Percentiles rank a stretch among this genome's conserved stretches.
Evolutionary conservation across 2,113 vertebrate species (phyloP).

Genomic region (Pycnonotus jocosus): DNA sequence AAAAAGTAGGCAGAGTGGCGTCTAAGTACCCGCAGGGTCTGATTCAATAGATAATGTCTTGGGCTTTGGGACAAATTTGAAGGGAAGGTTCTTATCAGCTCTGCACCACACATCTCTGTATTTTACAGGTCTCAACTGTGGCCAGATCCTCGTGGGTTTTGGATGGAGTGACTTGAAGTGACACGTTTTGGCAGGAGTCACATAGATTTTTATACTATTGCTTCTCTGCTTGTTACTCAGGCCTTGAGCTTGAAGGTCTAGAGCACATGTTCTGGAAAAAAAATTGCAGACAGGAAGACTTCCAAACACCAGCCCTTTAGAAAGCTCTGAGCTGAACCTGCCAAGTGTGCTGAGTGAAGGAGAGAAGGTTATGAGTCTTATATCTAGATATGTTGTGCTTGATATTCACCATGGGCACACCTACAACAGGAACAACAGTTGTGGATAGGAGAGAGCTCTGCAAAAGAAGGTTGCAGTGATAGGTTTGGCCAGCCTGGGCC

Average conservation of each 20-base stretch:
- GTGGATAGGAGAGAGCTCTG: not conserved
- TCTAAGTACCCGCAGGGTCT: not conserved
- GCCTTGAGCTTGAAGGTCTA: not conserved
- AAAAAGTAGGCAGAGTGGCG: slow-evolving; percentile 57
- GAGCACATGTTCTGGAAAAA: not conserved
- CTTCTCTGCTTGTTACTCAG: not conserved
- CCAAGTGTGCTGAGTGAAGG: not conserved
- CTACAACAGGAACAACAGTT: not conserved
- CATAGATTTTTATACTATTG: not conserved
- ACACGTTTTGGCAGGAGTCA: not conserved
- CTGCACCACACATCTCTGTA: not conserved
- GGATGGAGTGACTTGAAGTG: not conserved
- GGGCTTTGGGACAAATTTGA: slow-evolving; percentile 20
- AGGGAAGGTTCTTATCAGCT: slow-evolving; percentile 30
- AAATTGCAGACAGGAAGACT: not conserved
- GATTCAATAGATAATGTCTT: slow-evolving; percentile 34
- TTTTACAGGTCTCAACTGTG: not conserved
- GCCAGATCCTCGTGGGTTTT: not conserved
- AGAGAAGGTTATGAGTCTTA: not conserved
- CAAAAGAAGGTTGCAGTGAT: not conserved
- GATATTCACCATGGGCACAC: not conserved
- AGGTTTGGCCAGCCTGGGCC: not conserved
- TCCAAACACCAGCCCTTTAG: not conserved
- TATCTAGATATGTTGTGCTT: not conserved
- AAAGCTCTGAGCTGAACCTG: not conserved